Percentiles rank a stretch among this genome's conserved stretches.
phyloP scores from a whole-genome alignment of 2,797 vertebrate species.

The Menidia menidia region DNA sequence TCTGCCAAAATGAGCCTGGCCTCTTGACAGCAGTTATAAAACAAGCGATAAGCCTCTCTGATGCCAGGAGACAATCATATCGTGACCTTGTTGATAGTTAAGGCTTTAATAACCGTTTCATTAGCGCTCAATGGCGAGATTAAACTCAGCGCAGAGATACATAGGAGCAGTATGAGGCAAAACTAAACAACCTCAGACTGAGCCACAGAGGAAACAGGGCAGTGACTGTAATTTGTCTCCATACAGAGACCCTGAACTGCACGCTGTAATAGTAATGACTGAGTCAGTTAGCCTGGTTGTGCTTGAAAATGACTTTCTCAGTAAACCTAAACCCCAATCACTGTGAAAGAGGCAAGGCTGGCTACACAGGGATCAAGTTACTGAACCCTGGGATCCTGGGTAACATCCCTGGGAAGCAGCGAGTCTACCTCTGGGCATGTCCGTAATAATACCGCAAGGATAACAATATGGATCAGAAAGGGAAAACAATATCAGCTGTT shows the following conservation, averaged over 20 bases:
- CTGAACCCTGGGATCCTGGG: constrained; percentile 67
- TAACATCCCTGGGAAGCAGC: constrained; percentile 74
- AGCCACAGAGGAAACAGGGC: constrained; percentile 1
- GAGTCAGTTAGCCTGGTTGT: constrained; percentile 30
- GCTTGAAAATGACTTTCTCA: constrained; percentile 71
- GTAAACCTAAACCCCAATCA: constrained; percentile 68
- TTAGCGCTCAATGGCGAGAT: constrained; percentile 36
- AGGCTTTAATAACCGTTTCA: constrained; percentile 37
- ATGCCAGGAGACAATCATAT: constrained; percentile 53
- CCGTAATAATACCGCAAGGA: constrained; percentile 65
- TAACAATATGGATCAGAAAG: constrained; percentile 56
- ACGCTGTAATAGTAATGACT: constrained; percentile 24
- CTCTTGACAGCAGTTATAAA: constrained; percentile 52
- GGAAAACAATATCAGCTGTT: constrained; percentile 38
- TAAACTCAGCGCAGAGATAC: constrained; percentile 14
- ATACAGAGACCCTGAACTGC: background rate
- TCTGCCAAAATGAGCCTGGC: constrained; percentile 29
- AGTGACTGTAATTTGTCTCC: background rate
- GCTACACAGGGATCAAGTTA: constrained; percentile 75
- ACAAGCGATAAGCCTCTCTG: constrained; percentile 45
- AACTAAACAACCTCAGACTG: too few relatives aligned
- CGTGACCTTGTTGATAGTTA: constrained; percentile 62
- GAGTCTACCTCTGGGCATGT: constrained; percentile 55
- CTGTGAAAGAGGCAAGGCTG: constrained; percentile 50
- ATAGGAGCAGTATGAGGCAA: background rate